phyloP scores from a whole-genome alignment of 2,797 vertebrate species.

The Atherinosoma microstoma region DNA sequence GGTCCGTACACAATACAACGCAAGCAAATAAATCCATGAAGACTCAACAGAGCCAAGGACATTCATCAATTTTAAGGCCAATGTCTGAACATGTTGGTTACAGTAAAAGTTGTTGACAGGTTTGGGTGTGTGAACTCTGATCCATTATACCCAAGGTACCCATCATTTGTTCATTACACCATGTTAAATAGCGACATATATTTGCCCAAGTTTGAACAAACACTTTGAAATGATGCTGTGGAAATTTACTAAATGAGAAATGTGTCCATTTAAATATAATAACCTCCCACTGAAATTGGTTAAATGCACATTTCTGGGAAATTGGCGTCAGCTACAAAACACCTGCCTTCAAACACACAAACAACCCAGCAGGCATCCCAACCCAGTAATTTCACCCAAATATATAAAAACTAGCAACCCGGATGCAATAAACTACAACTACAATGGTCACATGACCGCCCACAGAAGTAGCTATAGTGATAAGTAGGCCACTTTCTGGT shows the following conservation, averaged over 20 bases:
- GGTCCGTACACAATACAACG: conserved; percentile 10
- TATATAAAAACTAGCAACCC: neutral
- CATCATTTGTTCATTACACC: neutral
- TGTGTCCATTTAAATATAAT: neutral
- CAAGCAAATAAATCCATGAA: conserved; percentile 2
- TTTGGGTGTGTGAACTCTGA: neutral
- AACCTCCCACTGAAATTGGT: neutral
- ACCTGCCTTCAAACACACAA: neutral
- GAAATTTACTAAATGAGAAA: neutral
- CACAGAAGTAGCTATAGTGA: neutral
- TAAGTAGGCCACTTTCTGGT: conserved; percentile 8
- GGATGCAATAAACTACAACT: neutral
- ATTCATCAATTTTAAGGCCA: neutral
- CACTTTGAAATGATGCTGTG: neutral
- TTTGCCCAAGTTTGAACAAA: neutral
- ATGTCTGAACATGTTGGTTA: conserved; percentile 20
- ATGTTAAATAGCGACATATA: neutral
- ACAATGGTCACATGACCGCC: conserved; percentile 12
- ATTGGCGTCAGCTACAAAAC: neutral
- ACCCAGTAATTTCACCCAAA: neutral
- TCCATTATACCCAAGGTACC: neutral
- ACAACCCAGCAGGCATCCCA: neutral
- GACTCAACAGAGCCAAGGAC: neutral
- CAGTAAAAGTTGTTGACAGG: neutral
- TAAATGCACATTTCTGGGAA: neutral